Percentiles rank a stretch among this genome's conserved stretches.
Conservation (phyloP, 2,113 vertebrate genomes). For the Fulica atra region DNA sequence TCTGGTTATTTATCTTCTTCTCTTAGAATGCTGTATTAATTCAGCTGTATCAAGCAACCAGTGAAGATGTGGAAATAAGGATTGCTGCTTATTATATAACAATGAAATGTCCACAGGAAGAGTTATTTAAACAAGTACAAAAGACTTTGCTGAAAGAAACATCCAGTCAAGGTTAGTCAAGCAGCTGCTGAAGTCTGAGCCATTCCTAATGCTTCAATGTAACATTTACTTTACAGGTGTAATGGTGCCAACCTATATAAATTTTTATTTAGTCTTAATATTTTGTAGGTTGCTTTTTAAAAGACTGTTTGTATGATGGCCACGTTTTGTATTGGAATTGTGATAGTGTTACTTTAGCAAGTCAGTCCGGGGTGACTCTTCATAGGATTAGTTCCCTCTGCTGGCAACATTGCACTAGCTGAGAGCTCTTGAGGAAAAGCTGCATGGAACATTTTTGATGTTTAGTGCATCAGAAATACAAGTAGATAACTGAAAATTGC, state of each 20-base stretch:
- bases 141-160: constrained; percentile 77
- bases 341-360: not conserved
- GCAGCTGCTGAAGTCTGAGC: not conserved
- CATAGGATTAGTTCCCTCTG: not conserved
- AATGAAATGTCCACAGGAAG: constrained; percentile 81
- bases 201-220: not conserved
- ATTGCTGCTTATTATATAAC: constrained; percentile 86
- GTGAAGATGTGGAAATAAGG: constrained; percentile 84
- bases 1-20: not conserved
- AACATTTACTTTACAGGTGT: not conserved
- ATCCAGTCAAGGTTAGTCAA: constrained; percentile 85
- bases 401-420: not conserved
- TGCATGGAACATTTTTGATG: not conserved
- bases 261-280: not conserved
- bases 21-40: constrained; percentile 79
- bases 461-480: not conserved
- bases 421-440: not conserved
- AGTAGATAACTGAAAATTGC: not conserved
- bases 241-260: not conserved
- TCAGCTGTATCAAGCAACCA: constrained; percentile 76
- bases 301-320: not conserved
- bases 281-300: not conserved
- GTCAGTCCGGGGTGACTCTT: not conserved
- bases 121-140: constrained; percentile 78
- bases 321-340: not conserved